Conservation (phyloP, 35 echinoderm and acorn worm species). For the Ophioderma brevispina region DNA sequence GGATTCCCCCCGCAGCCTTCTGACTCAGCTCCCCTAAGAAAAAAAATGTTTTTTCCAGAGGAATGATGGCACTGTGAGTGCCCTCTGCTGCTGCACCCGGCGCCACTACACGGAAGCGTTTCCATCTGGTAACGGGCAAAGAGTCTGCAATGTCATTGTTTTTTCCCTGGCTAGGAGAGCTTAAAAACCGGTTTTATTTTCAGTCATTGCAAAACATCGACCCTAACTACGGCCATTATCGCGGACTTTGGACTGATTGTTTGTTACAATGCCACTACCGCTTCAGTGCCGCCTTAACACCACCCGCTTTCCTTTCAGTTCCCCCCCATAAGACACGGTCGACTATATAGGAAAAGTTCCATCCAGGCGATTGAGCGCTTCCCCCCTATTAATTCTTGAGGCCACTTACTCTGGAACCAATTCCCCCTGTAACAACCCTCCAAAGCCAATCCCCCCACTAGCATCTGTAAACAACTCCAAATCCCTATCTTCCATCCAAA, state of each 20-base stretch:
- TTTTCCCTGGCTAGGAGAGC: background rate
- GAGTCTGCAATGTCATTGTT: slow-evolving; percentile 14
- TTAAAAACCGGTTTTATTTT: background rate
- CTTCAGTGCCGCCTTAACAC: background rate
- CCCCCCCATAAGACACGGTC: background rate
- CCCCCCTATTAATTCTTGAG: background rate
- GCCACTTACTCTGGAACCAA: slow-evolving; percentile 20
- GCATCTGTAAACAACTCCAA: slow-evolving; percentile 26
- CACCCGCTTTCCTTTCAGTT: background rate
- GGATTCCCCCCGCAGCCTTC: background rate
- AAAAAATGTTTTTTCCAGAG: too few species aligned
- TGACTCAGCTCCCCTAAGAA: background rate
- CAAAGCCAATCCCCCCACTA: slow-evolving; percentile 8
- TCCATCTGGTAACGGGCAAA: slow-evolving; percentile 9
- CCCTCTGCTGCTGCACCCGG: background rate
- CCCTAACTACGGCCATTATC: background rate
- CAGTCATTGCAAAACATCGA: background rate
- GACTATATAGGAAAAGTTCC: background rate
- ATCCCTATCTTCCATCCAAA: background rate
- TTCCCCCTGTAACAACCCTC: background rate
- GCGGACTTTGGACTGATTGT: background rate
- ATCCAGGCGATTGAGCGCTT: background rate
- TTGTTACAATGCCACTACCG: background rate
- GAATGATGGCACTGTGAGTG: background rate
- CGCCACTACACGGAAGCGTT: background rate